phyloP scores from a whole-genome alignment of 2,113 vertebrate species.

The Desmodus rotundus region DNA sequence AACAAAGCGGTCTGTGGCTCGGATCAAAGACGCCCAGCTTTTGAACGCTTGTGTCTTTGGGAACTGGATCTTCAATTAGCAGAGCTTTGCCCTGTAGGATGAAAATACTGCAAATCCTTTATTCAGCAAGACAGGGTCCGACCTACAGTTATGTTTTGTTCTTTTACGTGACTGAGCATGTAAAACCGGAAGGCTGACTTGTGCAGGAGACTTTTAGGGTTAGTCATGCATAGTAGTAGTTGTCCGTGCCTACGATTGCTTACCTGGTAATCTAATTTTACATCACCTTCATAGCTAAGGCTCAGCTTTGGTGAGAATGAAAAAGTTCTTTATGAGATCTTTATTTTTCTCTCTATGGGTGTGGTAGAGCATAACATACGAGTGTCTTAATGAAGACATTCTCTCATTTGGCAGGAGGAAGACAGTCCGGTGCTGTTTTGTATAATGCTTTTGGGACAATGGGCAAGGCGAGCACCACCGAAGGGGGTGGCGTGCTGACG shows the following conservation, averaged over 20 bases:
- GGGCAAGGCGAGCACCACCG: constrained; percentile 85
- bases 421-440: constrained; percentile 94
- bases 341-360: background rate
- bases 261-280: background rate
- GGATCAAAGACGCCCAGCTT: background rate
- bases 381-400: background rate
- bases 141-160: background rate
- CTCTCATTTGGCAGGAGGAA: constrained; percentile 79
- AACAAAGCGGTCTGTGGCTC: background rate
- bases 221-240: background rate
- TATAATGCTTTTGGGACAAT: constrained; percentile 93
- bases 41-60: background rate
- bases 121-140: background rate
- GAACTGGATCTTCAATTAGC: background rate
- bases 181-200: background rate
- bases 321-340: background rate
- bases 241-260: background rate
- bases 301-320: background rate
- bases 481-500: constrained; percentile 87
- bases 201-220: background rate
- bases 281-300: background rate
- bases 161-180: background rate
- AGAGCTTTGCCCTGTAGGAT: background rate
- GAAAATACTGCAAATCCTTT: background rate
- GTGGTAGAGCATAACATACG: background rate